A percentile compares a stretch with the other conserved stretches of the same genome.
Conservation (phyloP, 2,797 vertebrate species). For the Coranthus polyacanthus region DNA sequence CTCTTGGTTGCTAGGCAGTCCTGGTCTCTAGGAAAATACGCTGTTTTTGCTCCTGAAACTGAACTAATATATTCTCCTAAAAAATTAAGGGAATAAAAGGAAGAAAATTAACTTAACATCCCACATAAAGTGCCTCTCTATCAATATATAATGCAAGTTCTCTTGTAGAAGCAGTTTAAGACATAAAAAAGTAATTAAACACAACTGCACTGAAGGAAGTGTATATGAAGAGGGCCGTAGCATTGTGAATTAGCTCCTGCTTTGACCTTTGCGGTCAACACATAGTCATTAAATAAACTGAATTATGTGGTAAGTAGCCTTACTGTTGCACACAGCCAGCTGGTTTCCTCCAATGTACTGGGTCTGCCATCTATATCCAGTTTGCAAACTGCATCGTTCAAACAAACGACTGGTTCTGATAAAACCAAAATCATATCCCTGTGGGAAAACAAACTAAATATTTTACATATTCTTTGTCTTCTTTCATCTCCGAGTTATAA, state of each 20-base stretch:
- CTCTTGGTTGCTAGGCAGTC: conserved; percentile 73
- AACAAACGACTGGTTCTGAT: conserved; percentile 75
- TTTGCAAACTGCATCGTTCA: conserved; percentile 79
- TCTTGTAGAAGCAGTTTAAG: no score
- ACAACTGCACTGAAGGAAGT: no score
- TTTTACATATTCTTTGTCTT: not conserved
- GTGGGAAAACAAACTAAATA: not conserved
- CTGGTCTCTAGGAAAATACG: conserved; percentile 80
- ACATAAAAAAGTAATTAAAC: no score
- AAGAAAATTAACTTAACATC: conserved; percentile 1
- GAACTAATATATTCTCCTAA: conserved; percentile 31
- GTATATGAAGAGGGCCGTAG: no score
- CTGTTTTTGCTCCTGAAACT: conserved; percentile 66
- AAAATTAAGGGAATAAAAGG: conserved; percentile 13
- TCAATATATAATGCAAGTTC: no score
- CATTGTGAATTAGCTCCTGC: no score
- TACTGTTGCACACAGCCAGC: conserved; percentile 84
- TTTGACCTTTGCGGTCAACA: no score
- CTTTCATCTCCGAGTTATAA: not conserved
- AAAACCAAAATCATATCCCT: conserved; percentile 86
- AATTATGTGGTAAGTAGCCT: conserved; percentile 31
- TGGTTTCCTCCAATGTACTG: conserved; percentile 75
- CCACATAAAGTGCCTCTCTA: no score
- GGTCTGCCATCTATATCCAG: conserved; percentile 71
- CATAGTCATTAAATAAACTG: no score